A percentile compares a stretch with the other conserved stretches of the same genome.
Conservation (phyloP, 30 jellyfish, hydroid and myxozoan genomes). For the Haliclystus octoradiatus region DNA sequence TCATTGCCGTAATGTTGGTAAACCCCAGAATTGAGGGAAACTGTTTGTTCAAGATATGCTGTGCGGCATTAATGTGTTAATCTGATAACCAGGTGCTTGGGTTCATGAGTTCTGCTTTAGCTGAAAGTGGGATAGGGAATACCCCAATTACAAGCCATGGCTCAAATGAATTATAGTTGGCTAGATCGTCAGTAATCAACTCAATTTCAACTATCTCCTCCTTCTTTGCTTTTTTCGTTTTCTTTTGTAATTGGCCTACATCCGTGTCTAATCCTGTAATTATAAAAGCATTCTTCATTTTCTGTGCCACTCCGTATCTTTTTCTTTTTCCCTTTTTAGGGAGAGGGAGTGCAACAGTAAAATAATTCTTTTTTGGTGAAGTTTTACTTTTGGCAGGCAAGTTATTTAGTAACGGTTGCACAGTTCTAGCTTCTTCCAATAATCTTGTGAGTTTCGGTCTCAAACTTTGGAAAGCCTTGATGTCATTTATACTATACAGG, state of each 20-base stretch:
- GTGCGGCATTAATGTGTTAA: not conserved
- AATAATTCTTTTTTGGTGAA: conserved; percentile 8
- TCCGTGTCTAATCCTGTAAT: not conserved
- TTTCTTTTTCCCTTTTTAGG: not conserved
- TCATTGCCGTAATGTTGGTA: not conserved
- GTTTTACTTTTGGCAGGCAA: conserved; percentile 12
- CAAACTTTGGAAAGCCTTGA: not conserved
- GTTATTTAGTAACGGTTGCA: not conserved
- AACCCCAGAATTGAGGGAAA: not conserved
- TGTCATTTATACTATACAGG: conserved; percentile 1
- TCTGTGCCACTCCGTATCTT: not conserved
- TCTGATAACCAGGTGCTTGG: not conserved
- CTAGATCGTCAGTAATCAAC: not conserved
- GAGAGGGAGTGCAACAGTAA: not conserved
- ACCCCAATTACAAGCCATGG: not conserved
- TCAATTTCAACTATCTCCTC: not conserved
- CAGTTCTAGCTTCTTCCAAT: not conserved
- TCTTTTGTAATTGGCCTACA: not conserved
- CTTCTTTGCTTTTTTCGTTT: not conserved
- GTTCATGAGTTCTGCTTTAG: not conserved
- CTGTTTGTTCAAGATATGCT: not conserved
- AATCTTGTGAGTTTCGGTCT: not conserved
- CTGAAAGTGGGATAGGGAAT: not conserved
- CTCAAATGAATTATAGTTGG: not conserved
- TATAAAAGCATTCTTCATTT: not conserved